phyloP scores from a whole-genome alignment of 2,797 vertebrate genomes.

The Nasua narica region DNA sequence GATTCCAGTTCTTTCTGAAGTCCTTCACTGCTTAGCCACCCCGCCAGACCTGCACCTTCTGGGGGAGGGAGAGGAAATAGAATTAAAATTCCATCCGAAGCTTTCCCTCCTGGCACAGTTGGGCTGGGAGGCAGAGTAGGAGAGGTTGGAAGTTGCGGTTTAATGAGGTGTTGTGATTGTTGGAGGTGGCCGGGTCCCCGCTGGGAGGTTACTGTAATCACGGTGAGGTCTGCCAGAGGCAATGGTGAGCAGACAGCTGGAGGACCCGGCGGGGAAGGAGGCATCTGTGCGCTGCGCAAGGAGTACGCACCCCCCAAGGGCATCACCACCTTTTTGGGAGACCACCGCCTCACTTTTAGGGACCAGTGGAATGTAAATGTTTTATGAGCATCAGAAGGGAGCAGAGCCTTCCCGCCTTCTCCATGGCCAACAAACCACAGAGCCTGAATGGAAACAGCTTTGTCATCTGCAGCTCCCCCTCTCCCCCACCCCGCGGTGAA shows the following conservation, averaged over 20 bases:
- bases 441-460: neutral
- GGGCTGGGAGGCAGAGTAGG: neutral
- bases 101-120: neutral
- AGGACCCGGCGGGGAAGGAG: neutral
- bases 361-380: neutral
- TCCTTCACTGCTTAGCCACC: neutral
- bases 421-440: neutral
- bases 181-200: conserved; percentile 52
- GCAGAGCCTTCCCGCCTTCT: neutral
- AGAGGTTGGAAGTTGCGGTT: neutral
- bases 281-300: accelerated
- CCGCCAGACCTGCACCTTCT: neutral
- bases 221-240: conserved; percentile 49
- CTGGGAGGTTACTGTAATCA: conserved; percentile 47
- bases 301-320: neutral
- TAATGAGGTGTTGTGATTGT: conserved; percentile 59
- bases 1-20: neutral
- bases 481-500: neutral
- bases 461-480: neutral
- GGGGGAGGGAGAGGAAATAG: neutral
- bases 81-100: conserved; percentile 5
- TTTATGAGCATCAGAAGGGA: neutral
- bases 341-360: neutral
- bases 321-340: neutral
- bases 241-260: neutral